Evolutionary conservation across 1,140 invertebrate genomes (phyloP).

Genomic region (Drosophila lacteicornis): DNA sequence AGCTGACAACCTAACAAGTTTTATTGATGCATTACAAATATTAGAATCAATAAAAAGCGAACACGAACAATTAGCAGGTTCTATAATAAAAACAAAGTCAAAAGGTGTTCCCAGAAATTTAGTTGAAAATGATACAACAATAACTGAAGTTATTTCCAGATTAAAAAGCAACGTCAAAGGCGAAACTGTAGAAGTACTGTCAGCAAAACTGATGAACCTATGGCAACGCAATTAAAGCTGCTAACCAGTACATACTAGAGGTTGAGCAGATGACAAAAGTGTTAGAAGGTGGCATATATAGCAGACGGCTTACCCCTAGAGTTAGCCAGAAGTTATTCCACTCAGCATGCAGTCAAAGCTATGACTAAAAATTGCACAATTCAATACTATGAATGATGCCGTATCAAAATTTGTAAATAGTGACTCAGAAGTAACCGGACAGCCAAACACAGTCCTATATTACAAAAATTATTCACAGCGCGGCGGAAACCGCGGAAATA

Average conservation of each 20-base stretch:
- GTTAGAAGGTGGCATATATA: conserved; percentile 26
- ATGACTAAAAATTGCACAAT: conserved; percentile 30
- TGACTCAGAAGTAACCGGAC: conserved; percentile 17
- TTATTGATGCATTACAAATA: conserved; percentile 1
- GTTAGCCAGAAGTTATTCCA: conserved; percentile 25
- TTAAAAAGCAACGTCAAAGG: conserved; percentile 13
- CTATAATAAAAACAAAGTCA: conserved; percentile 1
- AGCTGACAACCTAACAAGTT: too few species aligned
- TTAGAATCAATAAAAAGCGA: not conserved
- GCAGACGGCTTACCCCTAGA: conserved; percentile 7
- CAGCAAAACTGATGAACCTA: conserved; percentile 2
- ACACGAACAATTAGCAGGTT: conserved; percentile 1
- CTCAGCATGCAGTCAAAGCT: conserved; percentile 13
- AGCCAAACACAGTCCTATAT: conserved; percentile 22
- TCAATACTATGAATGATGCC: conserved; percentile 24
- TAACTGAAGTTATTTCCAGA: not conserved
- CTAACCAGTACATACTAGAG: not conserved
- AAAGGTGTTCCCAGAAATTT: conserved; percentile 1
- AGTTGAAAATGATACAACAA: not conserved
- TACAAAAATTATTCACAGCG: conserved; percentile 4
- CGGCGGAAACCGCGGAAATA: too few species aligned
- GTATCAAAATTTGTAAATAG: conserved; percentile 22
- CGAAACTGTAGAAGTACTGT: conserved; percentile 6
- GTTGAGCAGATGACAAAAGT: conserved; percentile 13
- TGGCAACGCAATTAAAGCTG: conserved; percentile 8